Evolutionary conservation across 2,888 invertebrate species (phyloP).

Genomic region (Rhingia rostrata): DNA sequence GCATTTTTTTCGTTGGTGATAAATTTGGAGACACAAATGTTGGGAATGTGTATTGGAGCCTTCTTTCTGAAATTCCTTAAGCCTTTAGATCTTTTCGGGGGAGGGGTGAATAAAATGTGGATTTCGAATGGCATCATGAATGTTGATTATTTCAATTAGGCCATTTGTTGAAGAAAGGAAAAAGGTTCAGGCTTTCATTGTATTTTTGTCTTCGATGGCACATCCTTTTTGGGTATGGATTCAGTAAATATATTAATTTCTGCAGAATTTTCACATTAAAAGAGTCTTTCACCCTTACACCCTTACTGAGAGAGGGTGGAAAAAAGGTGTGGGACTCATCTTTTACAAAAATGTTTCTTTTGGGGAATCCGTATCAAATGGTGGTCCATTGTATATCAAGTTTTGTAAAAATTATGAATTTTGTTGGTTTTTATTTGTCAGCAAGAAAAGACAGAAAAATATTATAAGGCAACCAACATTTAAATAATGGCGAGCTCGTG

Average conservation of each 20-base stretch:
- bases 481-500: too few species aligned
- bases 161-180: background rate
- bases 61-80: background rate
- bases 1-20: constrained; percentile 21
- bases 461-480: too few species aligned
- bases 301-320: background rate
- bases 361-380: too few species aligned
- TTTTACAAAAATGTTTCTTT: too few species aligned
- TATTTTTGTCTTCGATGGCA: background rate
- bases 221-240: background rate
- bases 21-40: constrained; percentile 24
- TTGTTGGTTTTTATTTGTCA: too few species aligned
- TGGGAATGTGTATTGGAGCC: background rate
- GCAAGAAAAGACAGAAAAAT: too few species aligned
- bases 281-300: background rate
- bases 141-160: constrained; percentile 50
- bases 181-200: background rate
- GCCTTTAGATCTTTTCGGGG: background rate
- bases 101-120: background rate
- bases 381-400: too few species aligned
- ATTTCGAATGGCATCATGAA: constrained; percentile 32
- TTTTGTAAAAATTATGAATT: too few species aligned
- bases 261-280: background rate
- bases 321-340: background rate
- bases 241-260: constrained; percentile 3